Evolutionary conservation across 2,113 vertebrate species (phyloP), one percentile per base, ranked within the genome.

Genomic region (Rafetus swinhoei): DNA sequence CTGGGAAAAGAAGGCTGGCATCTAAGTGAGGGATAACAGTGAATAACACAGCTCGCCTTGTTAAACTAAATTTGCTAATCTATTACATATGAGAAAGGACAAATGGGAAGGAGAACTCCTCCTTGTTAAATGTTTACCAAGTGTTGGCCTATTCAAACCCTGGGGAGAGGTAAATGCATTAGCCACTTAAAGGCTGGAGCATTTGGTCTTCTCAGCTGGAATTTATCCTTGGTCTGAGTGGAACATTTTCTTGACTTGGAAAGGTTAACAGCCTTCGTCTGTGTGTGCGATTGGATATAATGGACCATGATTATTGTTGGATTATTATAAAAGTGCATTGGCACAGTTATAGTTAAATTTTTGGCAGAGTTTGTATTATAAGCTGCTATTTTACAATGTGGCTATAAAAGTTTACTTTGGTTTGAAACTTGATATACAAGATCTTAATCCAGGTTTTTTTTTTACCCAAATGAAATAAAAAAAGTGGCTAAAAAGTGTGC

Each of bases 321-420:
- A 97, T 97, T 97, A 96, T 97, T 97, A 91, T 91, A 96, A 96
- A 93, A 93, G 76, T 87, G 93, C 91, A 97, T 93, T 96, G 96
- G 97, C 97, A 98, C 93, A 84, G 96, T 96, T 96, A 97, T 96
- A 97, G 97, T 98, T 98, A 97, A 98, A 96, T 91, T 88, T 95
- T 96, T 97, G 97, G 96, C 97, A 97, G 87, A 95, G 94, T 98
- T 97, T 97, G 90, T 93, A 96, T 91, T 97, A 96, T 97, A 98
- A 97, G 97, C 96, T 97, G 97, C 91, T 97, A 95, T 97, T 98
- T 98, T 98, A 98, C 95, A 97, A 95, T 95, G 97, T 15, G 7
- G 90, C 96, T 96, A 94, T 98, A 97, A 98, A 98, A 98, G 95
- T 97, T 98, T 96, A 97, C 97, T 98, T 97, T 96, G 1, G 84